A percentile compares a stretch with the other conserved stretches of the same genome.
Conservation (phyloP, 2,113 vertebrate genomes). For the Pomatorhinus ruficollis region DNA sequence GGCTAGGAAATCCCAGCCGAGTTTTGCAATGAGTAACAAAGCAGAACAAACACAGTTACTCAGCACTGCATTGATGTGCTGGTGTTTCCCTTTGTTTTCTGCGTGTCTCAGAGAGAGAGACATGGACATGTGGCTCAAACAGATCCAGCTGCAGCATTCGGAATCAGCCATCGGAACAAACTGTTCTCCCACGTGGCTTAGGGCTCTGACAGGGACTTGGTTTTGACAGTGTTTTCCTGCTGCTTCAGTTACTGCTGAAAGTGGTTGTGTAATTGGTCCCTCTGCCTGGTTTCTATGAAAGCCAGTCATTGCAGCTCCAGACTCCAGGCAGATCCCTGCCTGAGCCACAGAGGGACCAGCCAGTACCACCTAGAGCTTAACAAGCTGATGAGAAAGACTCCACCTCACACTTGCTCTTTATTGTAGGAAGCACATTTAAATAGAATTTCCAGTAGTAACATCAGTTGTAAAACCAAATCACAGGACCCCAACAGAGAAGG, state of each 20-base stretch:
- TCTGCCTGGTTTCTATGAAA: neutral
- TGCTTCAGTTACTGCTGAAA: neutral
- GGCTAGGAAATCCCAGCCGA: neutral
- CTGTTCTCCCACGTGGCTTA: neutral
- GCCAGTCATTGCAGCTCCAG: neutral
- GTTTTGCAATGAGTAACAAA: neutral
- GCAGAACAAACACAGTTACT: neutral
- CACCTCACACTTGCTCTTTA: neutral
- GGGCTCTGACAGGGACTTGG: neutral
- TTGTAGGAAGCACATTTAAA: neutral
- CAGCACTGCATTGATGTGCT: neutral
- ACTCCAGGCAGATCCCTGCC: neutral
- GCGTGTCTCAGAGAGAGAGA: neutral
- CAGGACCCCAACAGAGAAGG: neutral
- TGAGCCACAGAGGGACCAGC: neutral
- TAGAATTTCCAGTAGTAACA: neutral
- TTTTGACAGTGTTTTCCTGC: neutral
- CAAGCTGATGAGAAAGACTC: neutral
- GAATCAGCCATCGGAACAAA: neutral
- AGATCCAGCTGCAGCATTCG: neutral
- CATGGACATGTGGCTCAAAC: neutral
- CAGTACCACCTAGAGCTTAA: neutral
- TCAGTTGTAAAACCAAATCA: neutral
- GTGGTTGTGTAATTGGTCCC: neutral
- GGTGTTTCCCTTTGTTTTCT: neutral